phyloP scores from a whole-genome alignment of 2,113 vertebrate genomes.

The Isichthys henryi region DNA sequence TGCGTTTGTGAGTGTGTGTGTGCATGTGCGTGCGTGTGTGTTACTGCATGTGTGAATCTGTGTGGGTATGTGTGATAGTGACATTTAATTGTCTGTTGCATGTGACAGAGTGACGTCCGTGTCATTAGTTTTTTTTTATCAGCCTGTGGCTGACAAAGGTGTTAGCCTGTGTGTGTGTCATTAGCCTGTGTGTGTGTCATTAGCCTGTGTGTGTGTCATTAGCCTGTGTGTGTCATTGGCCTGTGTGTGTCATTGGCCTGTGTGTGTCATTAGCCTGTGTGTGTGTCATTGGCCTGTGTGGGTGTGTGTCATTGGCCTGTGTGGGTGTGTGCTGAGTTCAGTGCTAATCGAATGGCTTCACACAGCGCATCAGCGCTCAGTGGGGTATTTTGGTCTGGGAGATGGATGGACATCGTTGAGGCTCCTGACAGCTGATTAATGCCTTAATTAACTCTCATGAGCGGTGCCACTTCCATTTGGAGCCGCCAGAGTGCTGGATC shows the following conservation, averaged over 20 bases:
- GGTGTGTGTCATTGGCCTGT: not conserved
- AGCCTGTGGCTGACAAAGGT: not conserved
- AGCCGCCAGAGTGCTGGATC: slow-evolving; percentile 55
- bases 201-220: not conserved
- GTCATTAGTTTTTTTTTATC: not conserved
- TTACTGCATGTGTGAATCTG: not conserved
- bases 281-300: not conserved
- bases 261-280: not conserved
- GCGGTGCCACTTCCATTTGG: slow-evolving; percentile 48
- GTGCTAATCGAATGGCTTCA: slow-evolving; percentile 49
- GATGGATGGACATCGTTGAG: slow-evolving; percentile 63
- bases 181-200: not conserved
- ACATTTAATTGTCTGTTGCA: not conserved
- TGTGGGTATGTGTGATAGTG: not conserved
- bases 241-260: not conserved
- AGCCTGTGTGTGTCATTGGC: not conserved
- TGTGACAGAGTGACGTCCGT: not conserved
- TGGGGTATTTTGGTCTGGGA: slow-evolving; percentile 51
- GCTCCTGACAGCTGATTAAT: slow-evolving; percentile 68
- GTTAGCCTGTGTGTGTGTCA: not conserved
- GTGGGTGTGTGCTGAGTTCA: slow-evolving; percentile 19
- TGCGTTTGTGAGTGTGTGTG: not conserved
- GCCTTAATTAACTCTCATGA: slow-evolving; percentile 67
- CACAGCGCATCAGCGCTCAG: slow-evolving; percentile 53
- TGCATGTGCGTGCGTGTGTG: slow-evolving; percentile 1